Evolutionary conservation across 2,113 vertebrate genomes (phyloP).

Genomic region (Collichthys lucidus): DNA sequence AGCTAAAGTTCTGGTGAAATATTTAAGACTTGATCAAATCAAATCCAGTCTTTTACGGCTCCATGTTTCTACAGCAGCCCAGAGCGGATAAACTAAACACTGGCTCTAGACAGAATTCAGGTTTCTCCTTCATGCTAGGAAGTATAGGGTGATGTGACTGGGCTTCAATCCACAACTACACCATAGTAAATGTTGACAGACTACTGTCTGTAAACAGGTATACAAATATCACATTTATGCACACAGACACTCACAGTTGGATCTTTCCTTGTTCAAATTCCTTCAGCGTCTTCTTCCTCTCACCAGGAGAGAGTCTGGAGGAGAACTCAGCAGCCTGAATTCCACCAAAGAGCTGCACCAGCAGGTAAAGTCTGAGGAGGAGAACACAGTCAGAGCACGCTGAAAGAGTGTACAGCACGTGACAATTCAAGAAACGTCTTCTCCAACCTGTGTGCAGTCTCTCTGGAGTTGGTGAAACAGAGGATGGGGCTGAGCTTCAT

Average conservation of each 20-base stretch:
- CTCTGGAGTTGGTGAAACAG: conserved; percentile 96
- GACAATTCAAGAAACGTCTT: background rate
- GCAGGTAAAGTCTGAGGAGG: conserved; percentile 86
- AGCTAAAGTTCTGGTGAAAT: too few species aligned
- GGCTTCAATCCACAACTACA: too few species aligned
- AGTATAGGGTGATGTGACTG: too few species aligned
- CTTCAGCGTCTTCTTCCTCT: conserved; percentile 89
- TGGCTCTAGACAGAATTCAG: too few species aligned
- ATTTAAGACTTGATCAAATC: too few species aligned
- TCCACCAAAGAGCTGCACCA: conserved; percentile 90
- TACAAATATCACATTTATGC: too few species aligned
- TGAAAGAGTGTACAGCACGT: background rate
- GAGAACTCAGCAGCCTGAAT: conserved; percentile 92
- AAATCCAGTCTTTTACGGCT: too few species aligned
- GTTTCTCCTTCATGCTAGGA: too few species aligned
- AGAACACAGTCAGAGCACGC: background rate
- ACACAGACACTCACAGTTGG: conserved; percentile 88
- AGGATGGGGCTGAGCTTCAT: conserved; percentile 88
- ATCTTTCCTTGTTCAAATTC: conserved; percentile 93
- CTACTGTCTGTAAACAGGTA: too few species aligned
- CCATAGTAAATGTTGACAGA: too few species aligned
- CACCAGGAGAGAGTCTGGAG: conserved; percentile 86
- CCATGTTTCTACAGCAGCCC: too few species aligned
- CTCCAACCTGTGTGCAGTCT: conserved; percentile 91
- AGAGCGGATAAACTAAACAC: too few species aligned